Percentiles rank a stretch among this genome's conserved stretches.
phyloP scores from a whole-genome alignment of 2,113 vertebrate species.

The Callospermophilus lateralis region DNA sequence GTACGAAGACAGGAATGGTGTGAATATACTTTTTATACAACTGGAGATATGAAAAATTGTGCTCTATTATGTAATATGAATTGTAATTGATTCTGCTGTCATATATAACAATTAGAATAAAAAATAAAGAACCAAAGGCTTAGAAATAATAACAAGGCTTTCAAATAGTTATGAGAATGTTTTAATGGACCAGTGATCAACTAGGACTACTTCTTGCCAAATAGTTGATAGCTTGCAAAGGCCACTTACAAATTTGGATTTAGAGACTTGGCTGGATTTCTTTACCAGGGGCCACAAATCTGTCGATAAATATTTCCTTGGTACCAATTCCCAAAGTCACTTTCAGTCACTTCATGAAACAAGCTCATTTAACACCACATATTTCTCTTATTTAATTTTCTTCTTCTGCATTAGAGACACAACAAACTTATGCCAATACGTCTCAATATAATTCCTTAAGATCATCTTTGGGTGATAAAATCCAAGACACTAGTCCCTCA shows the following conservation, averaged over 20 bases:
- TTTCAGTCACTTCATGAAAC: not conserved
- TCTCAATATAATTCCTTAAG: not conserved
- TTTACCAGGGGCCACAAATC: not conserved
- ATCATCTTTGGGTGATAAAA: not conserved
- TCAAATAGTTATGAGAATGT: not conserved
- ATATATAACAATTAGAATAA: no score
- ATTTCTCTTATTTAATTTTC: conserved; percentile 8
- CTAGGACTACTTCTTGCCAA: not conserved
- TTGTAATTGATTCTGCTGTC: no score
- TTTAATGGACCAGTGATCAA: not conserved
- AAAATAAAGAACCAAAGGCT: not conserved
- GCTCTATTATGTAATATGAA: no score
- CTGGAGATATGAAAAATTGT: no score
- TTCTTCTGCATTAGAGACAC: not conserved
- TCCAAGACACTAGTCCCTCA: not conserved
- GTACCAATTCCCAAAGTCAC: not conserved
- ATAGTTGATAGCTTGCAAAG: not conserved
- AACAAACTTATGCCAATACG: not conserved
- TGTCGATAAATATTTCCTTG: not conserved
- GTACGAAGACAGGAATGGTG: no score
- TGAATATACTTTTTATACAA: no score
- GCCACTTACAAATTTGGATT: not conserved
- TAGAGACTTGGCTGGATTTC: conserved; percentile 22
- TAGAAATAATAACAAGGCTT: not conserved
- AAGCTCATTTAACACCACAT: conserved; percentile 26